These are phyloP conservation scores for Heteronetta atricapilla DNA, from an alignment of 2,113 vertebrate species.

Conservation along the genomic window DNA sequence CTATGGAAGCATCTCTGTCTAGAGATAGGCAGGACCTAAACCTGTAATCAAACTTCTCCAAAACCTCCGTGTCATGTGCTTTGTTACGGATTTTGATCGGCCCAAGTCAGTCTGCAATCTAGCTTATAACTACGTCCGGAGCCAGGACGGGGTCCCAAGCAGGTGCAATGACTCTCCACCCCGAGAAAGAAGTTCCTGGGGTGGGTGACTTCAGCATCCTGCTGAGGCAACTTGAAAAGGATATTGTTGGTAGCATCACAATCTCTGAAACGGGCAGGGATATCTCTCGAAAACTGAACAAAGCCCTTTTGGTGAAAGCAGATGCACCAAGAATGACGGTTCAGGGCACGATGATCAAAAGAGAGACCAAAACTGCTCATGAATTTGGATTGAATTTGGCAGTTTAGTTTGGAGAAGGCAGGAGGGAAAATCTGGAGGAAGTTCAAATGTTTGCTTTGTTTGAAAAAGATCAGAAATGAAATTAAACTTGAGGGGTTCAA, in stretches of 20 bases:
- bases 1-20: neutral
- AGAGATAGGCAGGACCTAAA: neutral
- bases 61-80: neutral
- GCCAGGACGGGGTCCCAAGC: neutral
- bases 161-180: neutral
- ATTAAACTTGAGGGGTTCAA: conserved; percentile 21
- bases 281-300: neutral
- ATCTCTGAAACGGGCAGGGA: neutral
- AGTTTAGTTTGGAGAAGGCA: conserved; percentile 28
- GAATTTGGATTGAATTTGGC: conserved; percentile 1
- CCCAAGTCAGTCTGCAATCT: neutral
- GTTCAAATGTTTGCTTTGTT: conserved; percentile 37
- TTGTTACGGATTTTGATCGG: neutral
- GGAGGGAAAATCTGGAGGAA: neutral
- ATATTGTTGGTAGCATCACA: neutral
- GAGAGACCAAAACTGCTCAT: neutral
- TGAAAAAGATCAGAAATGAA: conserved; percentile 43
- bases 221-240: neutral
- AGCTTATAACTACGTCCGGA: neutral
- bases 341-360: conserved; percentile 16
- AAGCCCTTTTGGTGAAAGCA: neutral
- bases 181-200: neutral
- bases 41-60: neutral
- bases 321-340: neutral
- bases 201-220: neutral